phyloP scores from a whole-genome alignment of 2,888 invertebrate species.

The Romanomermis culicivorax region DNA sequence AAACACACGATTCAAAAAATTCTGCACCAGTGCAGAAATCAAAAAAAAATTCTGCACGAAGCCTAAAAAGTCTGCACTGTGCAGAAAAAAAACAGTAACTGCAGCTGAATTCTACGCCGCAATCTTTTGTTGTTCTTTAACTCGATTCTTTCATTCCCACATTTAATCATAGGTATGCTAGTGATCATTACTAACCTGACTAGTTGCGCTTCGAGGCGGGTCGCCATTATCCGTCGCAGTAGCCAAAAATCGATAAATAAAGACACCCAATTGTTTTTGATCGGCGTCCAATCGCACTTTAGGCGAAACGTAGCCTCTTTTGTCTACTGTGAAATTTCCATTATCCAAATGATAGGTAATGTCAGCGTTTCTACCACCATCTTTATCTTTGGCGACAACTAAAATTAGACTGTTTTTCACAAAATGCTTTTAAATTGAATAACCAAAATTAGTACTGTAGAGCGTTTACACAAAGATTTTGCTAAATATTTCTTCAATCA shows the following conservation, averaged over 20 bases:
- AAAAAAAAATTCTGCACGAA: too few species aligned
- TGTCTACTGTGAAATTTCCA: conserved; percentile 84
- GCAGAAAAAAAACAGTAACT: too few species aligned
- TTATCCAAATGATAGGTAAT: conserved; percentile 75
- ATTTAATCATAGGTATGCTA: too few species aligned
- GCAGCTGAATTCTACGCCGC: too few species aligned
- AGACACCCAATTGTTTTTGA: conserved; percentile 42
- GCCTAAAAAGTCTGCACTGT: too few species aligned
- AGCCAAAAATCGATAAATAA: conserved; percentile 31
- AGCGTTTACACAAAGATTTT: too few species aligned
- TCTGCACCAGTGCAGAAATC: too few species aligned
- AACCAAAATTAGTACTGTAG: too few species aligned
- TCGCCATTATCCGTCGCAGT: conserved; percentile 31
- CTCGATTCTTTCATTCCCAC: too few species aligned
- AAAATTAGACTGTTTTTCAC: conserved; percentile 2
- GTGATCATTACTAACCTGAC: conserved; percentile 29
- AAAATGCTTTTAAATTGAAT: background rate
- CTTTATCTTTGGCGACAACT: conserved; percentile 32
- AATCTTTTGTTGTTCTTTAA: too few species aligned
- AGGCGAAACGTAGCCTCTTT: conserved; percentile 76
- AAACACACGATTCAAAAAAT: too few species aligned
- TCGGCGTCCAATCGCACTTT: conserved; percentile 82
- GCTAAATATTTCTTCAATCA: too few species aligned
- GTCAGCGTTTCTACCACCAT: conserved; percentile 85
- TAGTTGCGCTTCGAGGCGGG: conserved; percentile 22